Evolutionary conservation across 2,888 invertebrate genomes (phyloP).

Genomic region (Drosophila trichaetosa): DNA sequence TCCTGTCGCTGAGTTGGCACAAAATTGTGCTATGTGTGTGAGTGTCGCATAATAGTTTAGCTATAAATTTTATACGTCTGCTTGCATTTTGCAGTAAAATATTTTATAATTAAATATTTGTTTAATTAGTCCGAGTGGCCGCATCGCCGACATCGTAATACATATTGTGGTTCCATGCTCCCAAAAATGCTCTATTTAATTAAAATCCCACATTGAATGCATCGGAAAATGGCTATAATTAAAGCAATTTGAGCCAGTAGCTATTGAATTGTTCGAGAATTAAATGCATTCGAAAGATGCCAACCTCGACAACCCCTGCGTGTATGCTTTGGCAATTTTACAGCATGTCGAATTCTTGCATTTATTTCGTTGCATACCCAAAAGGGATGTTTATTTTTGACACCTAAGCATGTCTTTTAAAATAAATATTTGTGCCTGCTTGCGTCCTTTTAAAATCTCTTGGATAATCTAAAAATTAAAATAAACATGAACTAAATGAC

Average conservation of each 20-base stretch:
- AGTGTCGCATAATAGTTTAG: constrained; percentile 67
- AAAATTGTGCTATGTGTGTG: constrained; percentile 28
- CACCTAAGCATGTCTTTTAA: not conserved
- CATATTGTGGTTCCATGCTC: constrained; percentile 17
- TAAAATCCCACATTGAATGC: constrained; percentile 21
- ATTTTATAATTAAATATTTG: constrained; percentile 80
- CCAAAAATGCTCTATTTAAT: constrained; percentile 49
- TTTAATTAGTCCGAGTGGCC: constrained; percentile 73
- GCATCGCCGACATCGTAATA: constrained; percentile 25
- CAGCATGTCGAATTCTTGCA: not conserved
- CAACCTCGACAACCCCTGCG: not conserved
- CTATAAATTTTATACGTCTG: constrained; percentile 74
- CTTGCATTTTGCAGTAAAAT: constrained; percentile 71
- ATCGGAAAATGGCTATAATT: constrained; percentile 36
- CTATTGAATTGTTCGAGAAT: constrained; percentile 2
- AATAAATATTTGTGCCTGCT: not conserved
- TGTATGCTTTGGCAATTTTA: constrained; percentile 13
- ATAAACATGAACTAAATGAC: not conserved
- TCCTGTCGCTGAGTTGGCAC: constrained; percentile 59
- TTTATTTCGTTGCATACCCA: constrained; percentile 11
- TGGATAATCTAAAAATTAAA: not conserved
- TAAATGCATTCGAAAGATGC: constrained; percentile 4
- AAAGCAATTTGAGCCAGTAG: constrained; percentile 22
- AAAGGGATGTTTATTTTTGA: not conserved
- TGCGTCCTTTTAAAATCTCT: not conserved